Evolutionary conservation across 2,888 invertebrate species (phyloP).

Genomic region (Patella ulyssiponensis): DNA sequence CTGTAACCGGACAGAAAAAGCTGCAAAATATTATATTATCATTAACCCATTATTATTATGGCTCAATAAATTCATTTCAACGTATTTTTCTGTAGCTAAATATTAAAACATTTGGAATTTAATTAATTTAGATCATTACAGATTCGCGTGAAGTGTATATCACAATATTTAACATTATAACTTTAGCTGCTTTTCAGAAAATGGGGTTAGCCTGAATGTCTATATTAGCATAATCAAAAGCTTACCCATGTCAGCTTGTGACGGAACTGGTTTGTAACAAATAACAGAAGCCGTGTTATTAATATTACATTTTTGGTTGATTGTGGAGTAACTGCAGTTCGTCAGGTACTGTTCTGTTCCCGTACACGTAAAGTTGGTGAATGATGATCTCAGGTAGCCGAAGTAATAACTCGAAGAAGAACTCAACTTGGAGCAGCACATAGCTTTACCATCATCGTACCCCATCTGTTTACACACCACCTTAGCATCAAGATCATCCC

Average conservation of each 20-base stretch:
- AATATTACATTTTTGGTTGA: constrained; percentile 35
- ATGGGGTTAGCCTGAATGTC: no score
- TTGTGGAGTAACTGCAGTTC: constrained; percentile 33
- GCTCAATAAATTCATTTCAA: no score
- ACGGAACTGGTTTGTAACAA: constrained; percentile 28
- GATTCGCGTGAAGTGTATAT: no score
- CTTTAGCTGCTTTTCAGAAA: no score
- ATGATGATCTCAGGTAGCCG: constrained; percentile 45
- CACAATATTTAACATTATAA: no score
- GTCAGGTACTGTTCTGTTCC: constrained; percentile 46
- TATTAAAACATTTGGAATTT: no score
- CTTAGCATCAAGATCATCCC: constrained; percentile 49
- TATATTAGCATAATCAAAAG: no score
- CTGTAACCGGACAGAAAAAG: neutral
- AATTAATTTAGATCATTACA: no score
- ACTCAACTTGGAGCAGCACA: constrained; percentile 32
- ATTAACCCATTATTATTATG: no score
- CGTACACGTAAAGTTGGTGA: constrained; percentile 48
- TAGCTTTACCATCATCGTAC: constrained; percentile 74
- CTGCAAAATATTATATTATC: neutral
- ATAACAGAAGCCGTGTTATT: constrained; percentile 47
- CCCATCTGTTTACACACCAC: constrained; percentile 50
- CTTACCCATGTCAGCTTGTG: no score
- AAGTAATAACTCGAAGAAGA: constrained; percentile 23
- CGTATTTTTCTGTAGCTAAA: no score